phyloP scores from a whole-genome alignment of 2,113 vertebrate genomes.

The Oreochromis aureus region DNA sequence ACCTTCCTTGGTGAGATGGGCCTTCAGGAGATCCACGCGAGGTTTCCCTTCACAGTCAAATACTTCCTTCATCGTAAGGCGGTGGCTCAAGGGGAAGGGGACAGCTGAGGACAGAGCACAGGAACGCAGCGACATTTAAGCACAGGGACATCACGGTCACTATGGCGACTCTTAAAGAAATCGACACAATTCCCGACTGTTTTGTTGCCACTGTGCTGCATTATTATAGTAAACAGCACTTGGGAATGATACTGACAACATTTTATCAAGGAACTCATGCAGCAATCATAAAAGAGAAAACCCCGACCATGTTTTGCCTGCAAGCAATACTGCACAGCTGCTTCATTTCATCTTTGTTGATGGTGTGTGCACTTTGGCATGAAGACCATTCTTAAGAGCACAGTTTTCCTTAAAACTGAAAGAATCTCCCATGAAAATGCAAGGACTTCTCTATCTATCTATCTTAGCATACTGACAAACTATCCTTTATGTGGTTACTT shows the following conservation, averaged over 20 bases:
- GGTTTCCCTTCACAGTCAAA: constrained; percentile 79
- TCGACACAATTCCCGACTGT: background rate
- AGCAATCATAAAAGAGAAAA: constrained; percentile 2
- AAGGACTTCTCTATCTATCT: background rate
- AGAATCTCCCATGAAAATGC: background rate
- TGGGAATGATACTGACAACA: background rate
- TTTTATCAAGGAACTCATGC: constrained; percentile 4
- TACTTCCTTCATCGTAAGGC: constrained; percentile 81
- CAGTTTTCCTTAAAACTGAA: background rate
- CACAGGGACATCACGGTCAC: background rate
- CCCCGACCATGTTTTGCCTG: background rate
- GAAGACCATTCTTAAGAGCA: background rate
- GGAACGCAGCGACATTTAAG: background rate
- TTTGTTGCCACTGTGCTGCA: background rate
- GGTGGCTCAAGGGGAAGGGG: constrained; percentile 80
- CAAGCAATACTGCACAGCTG: background rate
- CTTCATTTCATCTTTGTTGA: background rate
- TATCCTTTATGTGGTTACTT: background rate
- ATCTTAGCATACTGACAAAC: background rate
- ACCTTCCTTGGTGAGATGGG: constrained; percentile 81
- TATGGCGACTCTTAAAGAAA: background rate
- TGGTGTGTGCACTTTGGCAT: background rate
- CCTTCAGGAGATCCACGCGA: constrained; percentile 78
- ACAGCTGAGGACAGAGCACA: constrained; percentile 68
- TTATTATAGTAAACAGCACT: background rate